Base-by-base conservation (phyloP, 2,888 invertebrate species). In the Sympetrum striolatum region DNA sequence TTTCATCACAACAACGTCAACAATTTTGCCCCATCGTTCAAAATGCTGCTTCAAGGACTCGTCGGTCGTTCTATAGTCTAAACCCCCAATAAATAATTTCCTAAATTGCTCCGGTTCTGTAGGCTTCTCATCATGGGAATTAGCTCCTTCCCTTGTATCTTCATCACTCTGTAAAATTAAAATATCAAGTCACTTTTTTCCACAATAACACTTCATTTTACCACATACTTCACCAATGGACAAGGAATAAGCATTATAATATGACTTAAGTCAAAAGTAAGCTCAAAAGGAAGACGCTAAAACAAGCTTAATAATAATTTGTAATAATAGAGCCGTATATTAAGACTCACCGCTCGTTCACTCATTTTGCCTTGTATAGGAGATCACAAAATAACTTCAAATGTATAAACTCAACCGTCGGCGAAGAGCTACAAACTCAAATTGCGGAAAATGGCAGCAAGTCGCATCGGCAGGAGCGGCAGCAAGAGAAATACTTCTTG, bases 1-100 rank as follows among this genome's bases (percentile, higher is more conserved):
- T 93, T 98, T 98, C 99, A 99, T 99, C 0, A 99, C 98, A 15
- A 99, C 98, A 8, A 98, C 98, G 94, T 99, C 98, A 0, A 98
- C 98, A 92, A 99, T 98, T 93, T 98, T 98, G 31, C 99, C 99
- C 98, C 98, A 99, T 96, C 98, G 97, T 93, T 98, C 98, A 93
- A 99, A 99, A 94, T 99, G 98, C 91, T 96, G 96, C 93, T 98
- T 98, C 48, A 99, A 94, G 12, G 98, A 97, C 60, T 98, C 97
- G 93, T 99, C 98, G 22, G 98, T 98, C 8, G 99, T 99, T 92
- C 98, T 96, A 93, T 98, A 99, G 93, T 98, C 98, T 90, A 99
- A 94, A 18, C 99, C 99, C n/a, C 99, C 99, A 93, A 99, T 98
- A 93, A 99, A 99, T 90, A 99, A 94, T 93, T 99, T 99, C 79